Evolutionary conservation across 2,797 vertebrate species (phyloP).

Genomic region (Telmatherina bonti): DNA sequence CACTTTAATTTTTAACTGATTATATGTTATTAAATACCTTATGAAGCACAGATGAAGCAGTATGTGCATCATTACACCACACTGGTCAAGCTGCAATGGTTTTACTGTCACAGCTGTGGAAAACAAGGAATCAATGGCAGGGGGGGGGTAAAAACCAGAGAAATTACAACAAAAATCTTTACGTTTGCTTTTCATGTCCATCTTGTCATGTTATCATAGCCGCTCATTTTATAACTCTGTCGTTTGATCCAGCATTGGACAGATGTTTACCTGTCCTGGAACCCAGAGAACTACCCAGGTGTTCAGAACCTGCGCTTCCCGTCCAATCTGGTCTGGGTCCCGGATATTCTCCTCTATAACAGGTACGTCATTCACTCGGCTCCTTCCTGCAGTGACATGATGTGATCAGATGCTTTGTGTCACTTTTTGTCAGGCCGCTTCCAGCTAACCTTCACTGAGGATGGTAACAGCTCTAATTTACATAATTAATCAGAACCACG

Average conservation of each 20-base stretch:
- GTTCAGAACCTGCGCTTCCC: constrained; percentile 91
- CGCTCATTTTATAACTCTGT: background rate
- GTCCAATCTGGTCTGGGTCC: constrained; percentile 89
- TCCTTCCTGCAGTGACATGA: background rate
- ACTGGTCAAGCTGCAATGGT: constrained; percentile 2
- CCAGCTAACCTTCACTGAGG: too few relatives aligned
- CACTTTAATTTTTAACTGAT: background rate
- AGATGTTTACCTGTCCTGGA: constrained; percentile 90
- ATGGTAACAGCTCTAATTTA: background rate
- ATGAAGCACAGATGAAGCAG: constrained; percentile 8
- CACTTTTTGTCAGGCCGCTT: background rate
- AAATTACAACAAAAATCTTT: background rate
- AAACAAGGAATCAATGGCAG: background rate
- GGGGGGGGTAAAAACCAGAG: background rate
- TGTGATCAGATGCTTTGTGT: background rate
- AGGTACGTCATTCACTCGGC: constrained; percentile 76
- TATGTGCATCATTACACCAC: background rate
- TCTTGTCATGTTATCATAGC: background rate
- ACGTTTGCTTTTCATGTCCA: background rate
- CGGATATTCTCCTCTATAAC: constrained; percentile 94
- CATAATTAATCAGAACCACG: too few relatives aligned
- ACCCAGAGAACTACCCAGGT: constrained; percentile 86
- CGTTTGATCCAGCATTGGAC: constrained; percentile 84
- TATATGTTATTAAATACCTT: background rate
- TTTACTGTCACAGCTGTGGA: background rate